Percentiles rank a stretch among this genome's conserved stretches.
Conservation (phyloP, 2,113 vertebrate species). For the Colius striatus region DNA sequence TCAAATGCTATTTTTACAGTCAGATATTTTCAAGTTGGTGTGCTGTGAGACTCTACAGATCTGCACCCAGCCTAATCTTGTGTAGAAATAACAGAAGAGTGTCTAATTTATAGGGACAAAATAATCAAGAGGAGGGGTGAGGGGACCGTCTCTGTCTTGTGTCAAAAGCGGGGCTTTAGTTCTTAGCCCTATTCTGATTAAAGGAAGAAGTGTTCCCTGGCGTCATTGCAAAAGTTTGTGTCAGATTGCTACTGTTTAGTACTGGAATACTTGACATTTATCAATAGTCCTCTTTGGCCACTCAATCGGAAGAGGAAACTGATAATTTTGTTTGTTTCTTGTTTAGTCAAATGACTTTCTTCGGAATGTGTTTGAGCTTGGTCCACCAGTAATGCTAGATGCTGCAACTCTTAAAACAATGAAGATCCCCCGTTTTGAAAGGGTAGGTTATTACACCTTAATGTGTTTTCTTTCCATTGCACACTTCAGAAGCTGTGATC, state of each 20-base stretch:
- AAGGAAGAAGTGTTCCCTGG: not conserved
- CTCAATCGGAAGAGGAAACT: not conserved
- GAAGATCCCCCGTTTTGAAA: conserved; percentile 95
- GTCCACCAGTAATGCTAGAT: conserved; percentile 92
- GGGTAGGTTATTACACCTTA: conserved; percentile 78
- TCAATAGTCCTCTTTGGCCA: not conserved
- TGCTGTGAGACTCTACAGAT: not conserved
- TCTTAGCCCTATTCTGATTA: not conserved
- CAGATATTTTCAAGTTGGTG: not conserved
- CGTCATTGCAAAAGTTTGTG: not conserved
- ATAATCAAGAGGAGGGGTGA: no score
- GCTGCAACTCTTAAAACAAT: conserved; percentile 91
- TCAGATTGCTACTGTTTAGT: not conserved
- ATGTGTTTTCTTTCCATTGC: not conserved
- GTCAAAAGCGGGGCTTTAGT: not conserved
- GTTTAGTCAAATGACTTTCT: conserved; percentile 94
- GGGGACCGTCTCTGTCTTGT: not conserved
- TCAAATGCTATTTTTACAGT: not conserved
- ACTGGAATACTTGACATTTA: not conserved
- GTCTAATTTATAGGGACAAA: not conserved
- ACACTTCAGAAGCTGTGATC: not conserved
- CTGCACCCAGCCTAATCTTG: not conserved
- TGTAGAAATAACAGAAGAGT: not conserved
- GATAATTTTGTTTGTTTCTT: not conserved
- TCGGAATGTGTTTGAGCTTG: conserved; percentile 95